Evolutionary conservation across 1,140 invertebrate species (phyloP), one percentile per base, ranked within the genome.

Genomic region (Ylistrum balloti): DNA sequence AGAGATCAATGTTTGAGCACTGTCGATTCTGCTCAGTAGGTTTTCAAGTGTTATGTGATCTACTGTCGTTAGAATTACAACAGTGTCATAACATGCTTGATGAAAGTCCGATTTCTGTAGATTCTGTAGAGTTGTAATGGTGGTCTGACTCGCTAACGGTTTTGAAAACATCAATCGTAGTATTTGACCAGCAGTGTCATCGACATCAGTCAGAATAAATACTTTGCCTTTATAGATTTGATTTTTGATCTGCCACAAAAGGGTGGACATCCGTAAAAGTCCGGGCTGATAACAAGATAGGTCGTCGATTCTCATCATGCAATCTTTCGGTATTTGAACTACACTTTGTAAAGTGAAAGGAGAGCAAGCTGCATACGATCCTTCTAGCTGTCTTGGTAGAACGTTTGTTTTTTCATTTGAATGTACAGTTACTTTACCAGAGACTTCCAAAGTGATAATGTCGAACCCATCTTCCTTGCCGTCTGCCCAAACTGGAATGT

Each of bases 381-480:
- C 34, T 32, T 34, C 33, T 22, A 33, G 33, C 33, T 89, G 85
- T 20, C 86, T 35, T 22, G 74, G 86, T 5, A 28, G 48, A n/a
- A 11, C 10, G 9, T 87, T 38, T 13, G 13, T 7, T 38, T 38
- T 45, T 32, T 87, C 56, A 38, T 74, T 45, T 28, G 22, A 74
- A n/a, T 74, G 56, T 28, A n/a, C 1, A 15, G 45, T 35, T 34
- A 35, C 41, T 74, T 15, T 87, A 5, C 89, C 89, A 28, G n/a
- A 17, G 17, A 90, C 33, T 35, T 90, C 89, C 32, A 90, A 87
- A 0, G 89, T 90, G 0, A 90, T 33, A 17, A 90, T 86, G 17
- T 85, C 86, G 48, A 87, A 90, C 10, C 89, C 89, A 34, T 87
- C 86, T 32, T 56, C 56, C 11, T 38, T n/a, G 20, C 56, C 86